Conservation (phyloP, 2,113 vertebrate species). For the Thalassoma bifasciatum region DNA sequence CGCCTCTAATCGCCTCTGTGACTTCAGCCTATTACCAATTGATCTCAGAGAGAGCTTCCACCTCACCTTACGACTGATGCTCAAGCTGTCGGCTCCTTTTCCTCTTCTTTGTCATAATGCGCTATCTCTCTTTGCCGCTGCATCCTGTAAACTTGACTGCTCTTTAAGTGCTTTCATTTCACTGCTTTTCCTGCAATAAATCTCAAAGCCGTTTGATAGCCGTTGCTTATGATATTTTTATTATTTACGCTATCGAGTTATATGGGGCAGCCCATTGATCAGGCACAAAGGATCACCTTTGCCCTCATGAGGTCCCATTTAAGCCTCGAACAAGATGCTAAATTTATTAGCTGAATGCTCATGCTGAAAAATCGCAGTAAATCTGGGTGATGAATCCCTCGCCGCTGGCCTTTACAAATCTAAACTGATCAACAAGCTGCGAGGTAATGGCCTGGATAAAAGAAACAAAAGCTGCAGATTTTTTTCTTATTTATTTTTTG, state of each 20-base stretch:
- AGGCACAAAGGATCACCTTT: conserved; percentile 43
- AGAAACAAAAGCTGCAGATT: conserved; percentile 63
- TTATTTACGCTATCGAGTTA: conserved; percentile 40
- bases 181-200: conserved; percentile 29
- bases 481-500: conserved; percentile 32
- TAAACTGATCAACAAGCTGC: conserved; percentile 72
- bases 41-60: conserved; percentile 75
- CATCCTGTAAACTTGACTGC: conserved; percentile 40
- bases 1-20: conserved; percentile 80
- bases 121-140: conserved; percentile 33
- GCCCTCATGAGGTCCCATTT: conserved; percentile 36
- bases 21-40: conserved; percentile 81
- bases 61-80: conserved; percentile 65
- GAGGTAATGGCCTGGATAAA: conserved; percentile 71
- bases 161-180: conserved; percentile 45
- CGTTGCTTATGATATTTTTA: conserved; percentile 27
- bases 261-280: conserved; percentile 36
- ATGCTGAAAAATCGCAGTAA: conserved; percentile 32
- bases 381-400: conserved; percentile 60
- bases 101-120: conserved; percentile 69
- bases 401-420: conserved; percentile 62
- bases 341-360: conserved; percentile 50
- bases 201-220: conserved; percentile 24
- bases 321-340: conserved; percentile 31
- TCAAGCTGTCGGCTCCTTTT: conserved; percentile 61